Percentiles rank a stretch among this genome's conserved stretches.
Evolutionary conservation across 2,113 vertebrate species (phyloP).

Genomic region (Quiscalus mexicanus): DNA sequence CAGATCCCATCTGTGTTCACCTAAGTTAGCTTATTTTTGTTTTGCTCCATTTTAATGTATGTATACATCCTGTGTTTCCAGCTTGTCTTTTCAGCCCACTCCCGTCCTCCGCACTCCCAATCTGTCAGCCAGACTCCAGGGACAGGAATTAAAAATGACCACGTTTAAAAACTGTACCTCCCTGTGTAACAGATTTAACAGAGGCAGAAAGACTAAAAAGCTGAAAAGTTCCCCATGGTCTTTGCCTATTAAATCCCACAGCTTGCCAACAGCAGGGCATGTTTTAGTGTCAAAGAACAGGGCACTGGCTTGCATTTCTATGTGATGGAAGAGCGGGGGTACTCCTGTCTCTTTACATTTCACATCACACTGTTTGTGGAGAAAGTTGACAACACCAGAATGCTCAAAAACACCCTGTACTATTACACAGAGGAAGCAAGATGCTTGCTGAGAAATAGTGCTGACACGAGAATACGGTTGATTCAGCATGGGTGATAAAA

Average conservation of each 20-base stretch:
- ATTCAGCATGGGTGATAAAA: not conserved
- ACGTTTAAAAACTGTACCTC: not conserved
- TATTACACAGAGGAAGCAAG: not conserved
- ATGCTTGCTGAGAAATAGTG: not conserved
- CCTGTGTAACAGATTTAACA: not conserved
- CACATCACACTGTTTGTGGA: not conserved
- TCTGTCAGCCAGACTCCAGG: slow-evolving; percentile 8
- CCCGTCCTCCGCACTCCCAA: not conserved
- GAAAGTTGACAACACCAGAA: not conserved
- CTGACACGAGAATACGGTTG: not conserved
- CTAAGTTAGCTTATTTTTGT: slow-evolving; percentile 43
- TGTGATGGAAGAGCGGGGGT: not conserved
- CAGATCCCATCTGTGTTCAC: slow-evolving; percentile 55
- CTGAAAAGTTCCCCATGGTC: not conserved
- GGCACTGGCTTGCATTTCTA: not conserved
- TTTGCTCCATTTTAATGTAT: slow-evolving; percentile 47
- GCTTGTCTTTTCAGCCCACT: slow-evolving; percentile 16
- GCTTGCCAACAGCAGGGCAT: not conserved
- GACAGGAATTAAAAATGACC: slow-evolving; percentile 53
- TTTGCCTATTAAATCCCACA: slow-evolving; percentile 21
- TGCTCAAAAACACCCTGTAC: slow-evolving; percentile 28
- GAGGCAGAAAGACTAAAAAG: slow-evolving; percentile 7
- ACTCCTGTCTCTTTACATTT: slow-evolving; percentile 5
- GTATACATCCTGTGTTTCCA: not conserved
- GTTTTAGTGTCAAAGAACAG: slow-evolving; percentile 9